A percentile compares a stretch with the other conserved stretches of the same genome.
phyloP scores from a whole-genome alignment of 2,888 invertebrate genomes.

The Eurytoma californica region DNA sequence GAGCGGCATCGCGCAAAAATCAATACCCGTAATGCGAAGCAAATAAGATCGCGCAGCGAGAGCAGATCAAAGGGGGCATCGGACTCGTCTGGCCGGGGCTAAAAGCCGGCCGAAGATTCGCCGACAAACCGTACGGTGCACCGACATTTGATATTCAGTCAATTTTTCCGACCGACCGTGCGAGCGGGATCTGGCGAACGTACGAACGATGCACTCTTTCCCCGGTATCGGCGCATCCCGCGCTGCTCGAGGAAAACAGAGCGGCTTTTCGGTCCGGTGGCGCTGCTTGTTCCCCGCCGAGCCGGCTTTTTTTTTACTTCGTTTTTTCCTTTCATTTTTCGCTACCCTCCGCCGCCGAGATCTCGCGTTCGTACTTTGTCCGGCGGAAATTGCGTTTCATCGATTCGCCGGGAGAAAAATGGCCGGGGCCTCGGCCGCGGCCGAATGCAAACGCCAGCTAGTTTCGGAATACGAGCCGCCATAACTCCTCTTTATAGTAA shows the following conservation, averaged over 20 bases:
- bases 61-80: no score
- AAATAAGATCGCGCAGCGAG: no score
- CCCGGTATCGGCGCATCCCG: neutral
- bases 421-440: constrained; percentile 6
- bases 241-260: neutral
- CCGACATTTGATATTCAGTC: constrained; percentile 35
- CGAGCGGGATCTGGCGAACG: neutral
- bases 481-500: constrained; percentile 44
- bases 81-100: no score
- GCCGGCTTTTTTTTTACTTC: neutral
- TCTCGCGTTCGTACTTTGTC: constrained; percentile 24
- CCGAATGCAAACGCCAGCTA: constrained; percentile 50
- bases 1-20: no score
- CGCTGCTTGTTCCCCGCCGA: neutral
- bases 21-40: no score
- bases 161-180: constrained; percentile 15
- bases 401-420: constrained; percentile 39
- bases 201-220: neutral
- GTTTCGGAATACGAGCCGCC: constrained; percentile 41
- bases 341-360: constrained; percentile 3
- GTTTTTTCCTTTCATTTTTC: neutral
- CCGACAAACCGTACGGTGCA: neutral
- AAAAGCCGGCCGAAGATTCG: neutral
- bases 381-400: constrained; percentile 41
- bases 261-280: neutral